Conservation (phyloP, 2,113 vertebrate species). For the Alligator sinensis region DNA sequence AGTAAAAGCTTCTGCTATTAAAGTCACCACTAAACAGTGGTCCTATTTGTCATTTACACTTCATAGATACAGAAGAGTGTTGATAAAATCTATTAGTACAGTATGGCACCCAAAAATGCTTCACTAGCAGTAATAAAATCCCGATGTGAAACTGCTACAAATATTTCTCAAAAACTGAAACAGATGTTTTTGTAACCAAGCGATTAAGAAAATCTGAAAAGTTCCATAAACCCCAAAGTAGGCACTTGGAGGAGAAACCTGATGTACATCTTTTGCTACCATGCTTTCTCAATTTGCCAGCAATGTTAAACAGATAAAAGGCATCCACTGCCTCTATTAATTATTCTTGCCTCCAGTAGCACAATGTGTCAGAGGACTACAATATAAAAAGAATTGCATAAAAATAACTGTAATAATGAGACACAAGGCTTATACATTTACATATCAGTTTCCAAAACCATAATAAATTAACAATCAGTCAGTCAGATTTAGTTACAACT, state of each 20-base stretch:
- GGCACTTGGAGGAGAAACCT: conserved; percentile 59
- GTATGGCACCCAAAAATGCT: conserved; percentile 77
- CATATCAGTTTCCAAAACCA: conserved; percentile 50
- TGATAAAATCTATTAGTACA: conserved; percentile 81
- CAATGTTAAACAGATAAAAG: conserved; percentile 48
- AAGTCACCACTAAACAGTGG: conserved; percentile 32
- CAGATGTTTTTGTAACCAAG: conserved; percentile 81
- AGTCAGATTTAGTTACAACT: conserved; percentile 64
- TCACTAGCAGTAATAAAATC: conserved; percentile 83
- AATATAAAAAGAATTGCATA: not conserved
- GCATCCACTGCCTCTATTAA: conserved; percentile 1
- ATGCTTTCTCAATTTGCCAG: conserved; percentile 45
- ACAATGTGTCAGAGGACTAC: conserved; percentile 30
- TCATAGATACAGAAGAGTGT: conserved; percentile 69
- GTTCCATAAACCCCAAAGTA: conserved; percentile 61
- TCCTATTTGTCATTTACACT: conserved; percentile 78
- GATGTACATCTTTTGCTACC: not conserved
- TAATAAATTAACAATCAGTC: conserved; percentile 58
- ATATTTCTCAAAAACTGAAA: conserved; percentile 81
- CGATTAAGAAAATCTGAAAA: conserved; percentile 71
- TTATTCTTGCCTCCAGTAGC: conserved; percentile 11
- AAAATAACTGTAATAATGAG: conserved; percentile 30
- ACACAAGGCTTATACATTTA: conserved; percentile 33
- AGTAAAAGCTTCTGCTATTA: conserved; percentile 42
- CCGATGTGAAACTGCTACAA: conserved; percentile 80